Conservation (phyloP, 2,113 vertebrate genomes). For the Scortum barcoo region DNA sequence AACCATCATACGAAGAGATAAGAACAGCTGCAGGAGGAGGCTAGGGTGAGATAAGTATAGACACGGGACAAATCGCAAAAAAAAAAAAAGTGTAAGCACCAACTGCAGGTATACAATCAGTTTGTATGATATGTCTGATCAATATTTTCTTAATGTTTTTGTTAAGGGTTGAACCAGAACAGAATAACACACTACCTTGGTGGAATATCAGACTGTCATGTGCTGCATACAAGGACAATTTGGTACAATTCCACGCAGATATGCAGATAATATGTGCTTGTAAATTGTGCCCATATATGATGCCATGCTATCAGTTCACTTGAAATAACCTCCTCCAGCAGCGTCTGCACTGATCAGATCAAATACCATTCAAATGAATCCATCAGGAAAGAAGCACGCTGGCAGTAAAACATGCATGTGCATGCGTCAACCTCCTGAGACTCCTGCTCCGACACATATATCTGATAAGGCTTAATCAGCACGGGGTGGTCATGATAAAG, state of each 20-base stretch:
- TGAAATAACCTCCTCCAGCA: slow-evolving; percentile 33
- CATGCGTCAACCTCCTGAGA: slow-evolving; percentile 66
- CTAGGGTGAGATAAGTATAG: not conserved
- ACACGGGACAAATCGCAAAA: not conserved
- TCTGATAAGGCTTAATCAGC: slow-evolving; percentile 82
- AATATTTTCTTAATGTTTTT: not conserved
- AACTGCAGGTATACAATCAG: not conserved
- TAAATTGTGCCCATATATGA: slow-evolving; percentile 23
- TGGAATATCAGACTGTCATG: not conserved
- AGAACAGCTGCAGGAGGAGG: slow-evolving; percentile 34
- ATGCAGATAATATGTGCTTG: not conserved
- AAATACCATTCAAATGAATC: slow-evolving; percentile 52
- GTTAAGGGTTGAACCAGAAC: not conserved
- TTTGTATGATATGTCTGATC: slow-evolving; percentile 8
- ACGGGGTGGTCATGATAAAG: slow-evolving; percentile 79
- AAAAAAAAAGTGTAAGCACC: not conserved
- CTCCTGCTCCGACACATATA: slow-evolving; percentile 64
- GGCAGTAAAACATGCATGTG: slow-evolving; percentile 63
- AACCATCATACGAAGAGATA: slow-evolving; percentile 67
- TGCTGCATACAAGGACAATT: not conserved
- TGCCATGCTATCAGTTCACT: slow-evolving; percentile 35
- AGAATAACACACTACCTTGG: not conserved
- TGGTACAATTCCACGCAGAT: slow-evolving; percentile 16
- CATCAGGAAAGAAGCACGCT: slow-evolving; percentile 39
- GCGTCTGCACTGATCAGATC: slow-evolving; percentile 48